Evolutionary conservation across 2,797 vertebrate species (phyloP).

Genomic region (Aeoliscus strigatus): DNA sequence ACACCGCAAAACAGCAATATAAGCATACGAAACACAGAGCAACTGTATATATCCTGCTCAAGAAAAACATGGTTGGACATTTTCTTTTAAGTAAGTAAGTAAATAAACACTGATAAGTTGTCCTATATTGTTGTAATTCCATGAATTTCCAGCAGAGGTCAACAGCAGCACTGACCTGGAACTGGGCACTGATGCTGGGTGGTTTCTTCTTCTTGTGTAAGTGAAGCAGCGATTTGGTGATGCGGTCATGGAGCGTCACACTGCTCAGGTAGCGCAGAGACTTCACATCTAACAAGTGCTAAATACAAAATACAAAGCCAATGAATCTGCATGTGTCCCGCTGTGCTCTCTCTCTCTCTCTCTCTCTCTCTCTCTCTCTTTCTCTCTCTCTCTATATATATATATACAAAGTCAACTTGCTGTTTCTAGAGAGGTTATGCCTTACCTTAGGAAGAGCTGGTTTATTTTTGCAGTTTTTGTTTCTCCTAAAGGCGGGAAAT

Average conservation of each 20-base stretch:
- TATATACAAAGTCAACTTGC: too few relatives aligned
- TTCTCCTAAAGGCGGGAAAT: constrained; percentile 78
- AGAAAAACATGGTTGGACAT: too few relatives aligned
- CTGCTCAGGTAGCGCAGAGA: constrained; percentile 91
- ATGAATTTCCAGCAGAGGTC: constrained; percentile 24
- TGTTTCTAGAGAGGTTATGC: not conserved
- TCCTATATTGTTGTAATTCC: constrained; percentile 22
- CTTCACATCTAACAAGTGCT: constrained; percentile 92
- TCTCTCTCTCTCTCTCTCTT: too few relatives aligned
- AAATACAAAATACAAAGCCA: constrained; percentile 13
- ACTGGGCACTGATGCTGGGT: constrained; percentile 95
- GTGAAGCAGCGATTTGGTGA: constrained; percentile 94
- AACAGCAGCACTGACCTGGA: constrained; percentile 78
- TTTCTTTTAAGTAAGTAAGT: too few relatives aligned
- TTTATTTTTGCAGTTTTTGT: constrained; percentile 88
- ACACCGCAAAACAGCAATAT: not conserved
- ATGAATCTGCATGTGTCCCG: not conserved
- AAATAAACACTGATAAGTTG: too few relatives aligned
- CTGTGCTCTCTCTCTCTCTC: too few relatives aligned
- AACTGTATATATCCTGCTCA: too few relatives aligned
- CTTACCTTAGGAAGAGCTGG: constrained; percentile 90
- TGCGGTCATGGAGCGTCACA: constrained; percentile 91
- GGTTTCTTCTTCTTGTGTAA: constrained; percentile 98
- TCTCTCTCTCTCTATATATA: too few relatives aligned
- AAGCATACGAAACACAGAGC: not conserved